Base-by-base conservation (phyloP, 2,797 vertebrate genomes). In the Gymnothorax javanicus region DNA sequence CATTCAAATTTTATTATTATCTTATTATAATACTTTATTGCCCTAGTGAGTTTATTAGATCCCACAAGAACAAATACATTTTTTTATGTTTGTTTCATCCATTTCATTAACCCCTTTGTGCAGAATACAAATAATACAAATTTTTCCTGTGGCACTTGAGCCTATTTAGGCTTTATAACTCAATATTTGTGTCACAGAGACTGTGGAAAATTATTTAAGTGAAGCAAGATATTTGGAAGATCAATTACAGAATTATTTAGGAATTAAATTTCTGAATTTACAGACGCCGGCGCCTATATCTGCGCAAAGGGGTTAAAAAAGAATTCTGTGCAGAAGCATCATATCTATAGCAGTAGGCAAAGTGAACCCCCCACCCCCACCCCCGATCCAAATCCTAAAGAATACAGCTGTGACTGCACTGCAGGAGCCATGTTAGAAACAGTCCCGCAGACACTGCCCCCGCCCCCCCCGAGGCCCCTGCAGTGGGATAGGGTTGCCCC, bases 401-500 rank as follows among this genome's bases (percentile, higher is more conserved):
- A 2, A 52, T 79, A 54, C 43, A 23, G 43, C 75, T 75, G 71
- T 50, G 71, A 6, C 3, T 6, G 75, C 20, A 27, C 8, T 9
- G 69, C 69, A 71, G 69, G 25, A 27, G 69, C 33, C 69, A 11
- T 33, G 27, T 71, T 71, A 12, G 17, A 20, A 1, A 6, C 17
- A 1, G 3, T 52, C 13, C 71, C 27, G 3, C 27, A 15, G 25
- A 73, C 71, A 27, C 67, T 0, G 2, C 3, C 71, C 71, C 67
- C 2, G 0, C 20, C 67, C 67, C 67, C 67, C 2, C 6, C n/a
- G n/a, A 0, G 15, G 2, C 71, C 71, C 11, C 27, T 33, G 15
- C 12, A 4, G 12, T 1, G 27, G 11, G 33, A 75, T 12, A 6
- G 71, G 11, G 2, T 15, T 15, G 11, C 71, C 93, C 93, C 94